Base-by-base conservation (phyloP, 2,797 vertebrate species). In the Tapera naevia region DNA sequence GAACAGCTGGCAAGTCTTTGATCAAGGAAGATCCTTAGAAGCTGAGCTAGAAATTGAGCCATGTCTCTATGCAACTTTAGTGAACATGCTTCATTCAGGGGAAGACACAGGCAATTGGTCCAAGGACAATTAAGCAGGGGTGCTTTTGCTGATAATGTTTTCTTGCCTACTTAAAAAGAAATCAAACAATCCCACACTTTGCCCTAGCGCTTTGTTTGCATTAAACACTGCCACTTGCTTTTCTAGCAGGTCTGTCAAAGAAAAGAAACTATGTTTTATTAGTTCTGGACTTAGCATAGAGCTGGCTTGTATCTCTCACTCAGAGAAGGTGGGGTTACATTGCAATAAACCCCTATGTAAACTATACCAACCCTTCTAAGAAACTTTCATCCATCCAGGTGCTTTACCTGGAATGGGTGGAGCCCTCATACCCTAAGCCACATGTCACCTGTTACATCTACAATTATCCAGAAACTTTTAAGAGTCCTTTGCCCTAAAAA, bases 181-280 rank as follows among this genome's bases (percentile, higher is more conserved):
- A 56, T 3, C 21, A 62, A 92, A 81, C 75, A 88, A 87, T 62
- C 62, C 58, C 80, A 93, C 46, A 84, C 86, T 89, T 92, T 90
- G 80, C 64, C 70, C 78, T 64, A 85, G 56, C 60, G 57, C 64
- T 93, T 46, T 95, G 71, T 94, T 96, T 93, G 86, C 53, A 91
- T 80, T 93, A 87, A 87, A 93, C 88, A 89, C 76, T 72, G 41
- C 53, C 73, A 88, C 56, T 57, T 85, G 74, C 67, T 90, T 62
- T 95, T 92, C 80, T 71, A 86, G 33, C 39, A 82, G 67, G 67
- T 93, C 91, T 95, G 83, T 91, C 80, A 64, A 90, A 94, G 93
- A 94, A 93, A 95, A 61, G 22, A 87, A 95, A 61, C 39, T 15
- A 62, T 16, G 25, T 95, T 95, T 95, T 94, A 93, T 93, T 93